Evolutionary conservation across 2,888 invertebrate genomes (phyloP).

Genomic region (Pimpla rufipes): DNA sequence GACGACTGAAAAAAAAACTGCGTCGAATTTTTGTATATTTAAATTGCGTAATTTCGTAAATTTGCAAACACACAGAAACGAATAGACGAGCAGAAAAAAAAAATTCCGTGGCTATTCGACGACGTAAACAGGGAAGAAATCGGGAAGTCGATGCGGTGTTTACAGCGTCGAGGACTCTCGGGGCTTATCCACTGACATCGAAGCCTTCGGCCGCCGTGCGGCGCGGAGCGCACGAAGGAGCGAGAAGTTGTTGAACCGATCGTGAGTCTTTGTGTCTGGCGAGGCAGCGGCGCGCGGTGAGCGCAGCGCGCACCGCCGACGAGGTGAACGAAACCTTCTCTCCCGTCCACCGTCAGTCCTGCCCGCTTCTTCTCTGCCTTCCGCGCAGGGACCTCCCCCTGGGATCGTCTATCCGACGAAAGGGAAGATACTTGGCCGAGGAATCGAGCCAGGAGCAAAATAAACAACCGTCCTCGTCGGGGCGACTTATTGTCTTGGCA

Average conservation of each 20-base stretch:
- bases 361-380: constrained; percentile 24
- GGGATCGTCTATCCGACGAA: constrained; percentile 4
- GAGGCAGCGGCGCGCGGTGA: constrained; percentile 31
- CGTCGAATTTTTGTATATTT: too few species aligned
- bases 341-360: constrained; percentile 18
- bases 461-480: background rate
- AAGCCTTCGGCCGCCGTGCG: constrained; percentile 8
- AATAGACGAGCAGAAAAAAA: too few species aligned
- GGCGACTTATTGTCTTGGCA: background rate
- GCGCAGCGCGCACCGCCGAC: constrained; percentile 18
- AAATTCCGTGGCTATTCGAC: too few species aligned
- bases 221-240: constrained; percentile 22
- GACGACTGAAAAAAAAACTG: too few species aligned
- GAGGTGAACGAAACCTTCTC: constrained; percentile 57
- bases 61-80: too few species aligned
- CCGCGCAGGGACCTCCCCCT: constrained; percentile 1
- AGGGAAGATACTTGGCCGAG: constrained; percentile 20
- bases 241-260: constrained; percentile 56
- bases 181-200: constrained; percentile 28
- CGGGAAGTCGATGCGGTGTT: background rate
- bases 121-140: background rate
- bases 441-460: background rate
- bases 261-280: constrained; percentile 57
- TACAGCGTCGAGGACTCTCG: background rate
- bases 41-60: too few species aligned